These are phyloP conservation scores for Stictocephala bisonia DNA, from an alignment of 2,888 invertebrate species.

Conservation along the genomic window DNA sequence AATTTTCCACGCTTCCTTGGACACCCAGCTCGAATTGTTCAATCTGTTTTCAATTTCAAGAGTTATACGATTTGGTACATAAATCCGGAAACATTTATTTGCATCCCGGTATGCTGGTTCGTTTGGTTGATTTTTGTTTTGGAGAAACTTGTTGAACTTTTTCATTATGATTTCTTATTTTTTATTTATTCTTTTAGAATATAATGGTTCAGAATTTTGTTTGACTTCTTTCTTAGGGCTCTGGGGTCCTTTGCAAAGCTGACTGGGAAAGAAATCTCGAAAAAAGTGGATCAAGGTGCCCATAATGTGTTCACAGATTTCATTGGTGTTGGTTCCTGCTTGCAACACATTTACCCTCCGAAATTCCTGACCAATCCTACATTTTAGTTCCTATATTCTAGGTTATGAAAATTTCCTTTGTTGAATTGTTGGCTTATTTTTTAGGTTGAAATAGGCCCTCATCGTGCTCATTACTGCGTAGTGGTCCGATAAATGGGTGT, in stretches of 20 bases:
- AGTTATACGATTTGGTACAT: not conserved
- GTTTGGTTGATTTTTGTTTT: not conserved
- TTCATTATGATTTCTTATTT: not conserved
- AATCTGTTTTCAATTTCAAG: not conserved
- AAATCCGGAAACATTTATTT: not conserved
- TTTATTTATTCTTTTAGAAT: too few species aligned
- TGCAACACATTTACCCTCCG: not conserved
- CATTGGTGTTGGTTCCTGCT: not conserved
- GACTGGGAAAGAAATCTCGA: not conserved
- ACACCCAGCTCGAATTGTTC: not conserved
- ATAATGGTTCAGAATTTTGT: not conserved
- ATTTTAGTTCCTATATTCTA: too few species aligned
- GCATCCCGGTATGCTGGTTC: not conserved
- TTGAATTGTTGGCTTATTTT: too few species aligned
- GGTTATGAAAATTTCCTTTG: too few species aligned
- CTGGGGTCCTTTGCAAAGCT: not conserved
- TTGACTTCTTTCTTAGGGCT: too few species aligned
- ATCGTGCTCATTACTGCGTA: too few species aligned
- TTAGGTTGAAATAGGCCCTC: too few species aligned
- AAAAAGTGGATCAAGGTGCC: not conserved
- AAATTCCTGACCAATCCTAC: too few species aligned
- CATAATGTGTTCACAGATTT: not conserved
- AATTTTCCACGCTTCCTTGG: not conserved
- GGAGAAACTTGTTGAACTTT: not conserved
- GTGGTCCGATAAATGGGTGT: too few species aligned